These are phyloP conservation scores for Pocillopora grandis DNA, from an alignment of 92 coral and sea anemone species.

Conservation along the genomic window DNA sequence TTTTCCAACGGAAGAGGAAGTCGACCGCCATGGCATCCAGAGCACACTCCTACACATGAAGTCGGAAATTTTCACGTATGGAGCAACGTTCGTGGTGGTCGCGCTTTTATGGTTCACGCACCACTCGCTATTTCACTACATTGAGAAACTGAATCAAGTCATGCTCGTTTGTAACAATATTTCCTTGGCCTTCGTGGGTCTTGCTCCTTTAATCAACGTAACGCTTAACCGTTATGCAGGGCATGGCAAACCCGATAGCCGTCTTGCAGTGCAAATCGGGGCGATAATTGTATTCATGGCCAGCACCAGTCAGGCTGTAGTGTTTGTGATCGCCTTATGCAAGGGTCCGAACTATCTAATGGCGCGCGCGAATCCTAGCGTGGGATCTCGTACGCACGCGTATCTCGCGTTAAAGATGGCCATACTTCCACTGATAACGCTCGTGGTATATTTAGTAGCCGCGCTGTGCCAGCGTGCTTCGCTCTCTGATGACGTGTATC, in stretches of 20 bases:
- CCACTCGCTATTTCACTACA: constrained; percentile 89
- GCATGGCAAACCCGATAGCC: constrained; percentile 51
- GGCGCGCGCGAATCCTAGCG: constrained; percentile 66
- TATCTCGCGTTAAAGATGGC: constrained; percentile 79
- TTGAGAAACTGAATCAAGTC: constrained; percentile 83
- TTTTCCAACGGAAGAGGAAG: constrained; percentile 71
- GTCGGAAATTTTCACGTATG: constrained; percentile 82
- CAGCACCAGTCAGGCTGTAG: constrained; percentile 71
- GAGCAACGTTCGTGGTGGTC: constrained; percentile 86
- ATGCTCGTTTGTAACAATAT: constrained; percentile 90
- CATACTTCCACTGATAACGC: constrained; percentile 73
- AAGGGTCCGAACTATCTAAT: constrained; percentile 67
- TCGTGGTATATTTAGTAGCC: constrained; percentile 57
- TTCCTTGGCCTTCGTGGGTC: constrained; percentile 90
- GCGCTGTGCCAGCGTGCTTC: constrained; percentile 52
- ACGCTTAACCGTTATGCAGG: constrained; percentile 78
- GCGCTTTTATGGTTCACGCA: constrained; percentile 95
- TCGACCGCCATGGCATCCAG: constrained; percentile 66
- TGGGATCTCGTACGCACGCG: constrained; percentile 81
- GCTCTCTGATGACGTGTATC: constrained; percentile 62
- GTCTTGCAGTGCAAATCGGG: constrained; percentile 78
- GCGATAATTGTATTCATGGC: constrained; percentile 82
- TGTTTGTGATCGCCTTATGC: constrained; percentile 74
- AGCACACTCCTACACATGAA: constrained; percentile 67
- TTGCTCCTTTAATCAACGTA: constrained; percentile 80